Evolutionary conservation across 2,888 invertebrate genomes (phyloP).

Genomic region (Drosophila engyochracea): DNA sequence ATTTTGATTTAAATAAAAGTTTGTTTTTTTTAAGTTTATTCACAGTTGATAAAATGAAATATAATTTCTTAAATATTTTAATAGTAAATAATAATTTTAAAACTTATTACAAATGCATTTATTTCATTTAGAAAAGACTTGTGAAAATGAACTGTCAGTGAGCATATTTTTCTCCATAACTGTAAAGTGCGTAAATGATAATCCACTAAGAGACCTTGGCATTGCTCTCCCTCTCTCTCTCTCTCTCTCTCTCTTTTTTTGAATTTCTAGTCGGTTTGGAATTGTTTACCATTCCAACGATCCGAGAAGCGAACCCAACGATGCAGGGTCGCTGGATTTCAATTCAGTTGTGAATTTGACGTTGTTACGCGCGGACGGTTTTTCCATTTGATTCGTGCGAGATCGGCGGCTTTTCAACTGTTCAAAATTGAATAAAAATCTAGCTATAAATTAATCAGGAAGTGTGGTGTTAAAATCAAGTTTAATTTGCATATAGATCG

Average conservation of each 20-base stretch:
- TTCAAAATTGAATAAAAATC: constrained; percentile 22
- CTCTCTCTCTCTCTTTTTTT: not conserved
- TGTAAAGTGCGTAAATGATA: not conserved
- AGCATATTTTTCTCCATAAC: not conserved
- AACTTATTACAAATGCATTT: not conserved
- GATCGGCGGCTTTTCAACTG: constrained; percentile 33
- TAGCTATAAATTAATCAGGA: constrained; percentile 31
- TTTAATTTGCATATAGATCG: constrained; percentile 27
- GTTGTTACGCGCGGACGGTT: constrained; percentile 56
- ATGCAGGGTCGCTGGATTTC: constrained; percentile 23
- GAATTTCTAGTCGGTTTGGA: constrained; percentile 11
- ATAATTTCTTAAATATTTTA: not conserved
- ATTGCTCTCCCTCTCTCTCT: constrained; percentile 14
- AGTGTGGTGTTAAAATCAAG: constrained; percentile 17
- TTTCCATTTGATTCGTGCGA: constrained; percentile 27
- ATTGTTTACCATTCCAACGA: constrained; percentile 36
- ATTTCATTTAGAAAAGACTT: no score
- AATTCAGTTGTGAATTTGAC: constrained; percentile 59
- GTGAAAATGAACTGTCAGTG: not conserved
- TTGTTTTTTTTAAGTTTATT: not conserved
- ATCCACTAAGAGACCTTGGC: constrained; percentile 31
- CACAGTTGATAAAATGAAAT: not conserved
- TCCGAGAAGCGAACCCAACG: constrained; percentile 5
- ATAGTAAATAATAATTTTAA: not conserved
- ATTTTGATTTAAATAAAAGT: not conserved